Conservation (phyloP, 2,888 invertebrate species). For the Drosophila demipolita region DNA sequence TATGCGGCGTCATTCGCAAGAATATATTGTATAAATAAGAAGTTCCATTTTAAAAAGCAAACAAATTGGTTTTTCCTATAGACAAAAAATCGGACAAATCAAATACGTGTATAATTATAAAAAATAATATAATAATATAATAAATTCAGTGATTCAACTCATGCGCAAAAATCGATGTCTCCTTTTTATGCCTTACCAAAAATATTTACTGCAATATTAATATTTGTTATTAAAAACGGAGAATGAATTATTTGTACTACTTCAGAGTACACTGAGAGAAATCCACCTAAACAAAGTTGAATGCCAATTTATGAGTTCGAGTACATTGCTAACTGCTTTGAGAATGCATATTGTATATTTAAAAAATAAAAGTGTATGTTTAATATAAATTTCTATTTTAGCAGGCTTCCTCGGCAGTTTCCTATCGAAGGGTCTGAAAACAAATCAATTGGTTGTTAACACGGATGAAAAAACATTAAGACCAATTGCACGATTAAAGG, state of each 20-base stretch:
- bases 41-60: not conserved
- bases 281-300: no score
- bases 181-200: not conserved
- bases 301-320: not conserved
- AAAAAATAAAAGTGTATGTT: conserved; percentile 1
- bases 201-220: not conserved
- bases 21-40: not conserved
- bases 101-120: not conserved
- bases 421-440: conserved; percentile 87
- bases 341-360: not conserved
- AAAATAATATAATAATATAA: not conserved
- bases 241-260: not conserved
- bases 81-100: not conserved
- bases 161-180: not conserved
- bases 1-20: not conserved
- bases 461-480: conserved; percentile 88
- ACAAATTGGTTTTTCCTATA: not conserved
- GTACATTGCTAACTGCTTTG: not conserved
- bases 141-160: not conserved
- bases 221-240: not conserved
- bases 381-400: conserved; percentile 20
- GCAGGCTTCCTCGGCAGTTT: conserved; percentile 85
- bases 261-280: not conserved
- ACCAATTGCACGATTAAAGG: conserved; percentile 88
- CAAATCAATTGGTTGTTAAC: conserved; percentile 89